Evolutionary conservation across 2,113 vertebrate species (phyloP).

Genomic region (Ictalurus furcatus): DNA sequence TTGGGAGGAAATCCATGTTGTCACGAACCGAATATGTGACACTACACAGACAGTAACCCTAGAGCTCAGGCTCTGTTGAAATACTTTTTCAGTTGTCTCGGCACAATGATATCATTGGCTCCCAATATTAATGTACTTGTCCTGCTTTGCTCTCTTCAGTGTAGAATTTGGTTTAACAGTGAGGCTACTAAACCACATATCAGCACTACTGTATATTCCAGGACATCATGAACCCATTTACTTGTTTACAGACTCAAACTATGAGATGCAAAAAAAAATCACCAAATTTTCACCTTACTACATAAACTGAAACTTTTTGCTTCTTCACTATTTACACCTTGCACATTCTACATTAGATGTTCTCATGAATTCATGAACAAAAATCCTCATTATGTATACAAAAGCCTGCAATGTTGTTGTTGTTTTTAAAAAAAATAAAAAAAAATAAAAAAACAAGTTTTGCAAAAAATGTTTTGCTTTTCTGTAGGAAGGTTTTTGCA

Average conservation of each 20-base stretch:
- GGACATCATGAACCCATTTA: background rate
- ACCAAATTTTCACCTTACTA: background rate
- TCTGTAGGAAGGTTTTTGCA: background rate
- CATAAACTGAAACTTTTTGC: background rate
- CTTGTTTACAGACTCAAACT: background rate
- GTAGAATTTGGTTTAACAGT: conserved; percentile 7
- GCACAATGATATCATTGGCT: background rate
- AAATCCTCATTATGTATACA: background rate
- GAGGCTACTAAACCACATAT: background rate
- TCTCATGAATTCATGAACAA: background rate
- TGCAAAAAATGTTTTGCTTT: background rate
- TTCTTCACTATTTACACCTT: background rate
- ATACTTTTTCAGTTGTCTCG: background rate
- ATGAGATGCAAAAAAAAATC: background rate
- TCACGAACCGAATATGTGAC: background rate
- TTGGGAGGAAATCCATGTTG: background rate
- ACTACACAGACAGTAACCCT: background rate
- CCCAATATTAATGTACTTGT: background rate
- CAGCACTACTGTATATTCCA: background rate
- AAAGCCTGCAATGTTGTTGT: background rate
- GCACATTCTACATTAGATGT: background rate
- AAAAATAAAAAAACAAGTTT: too few relatives aligned
- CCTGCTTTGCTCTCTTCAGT: background rate
- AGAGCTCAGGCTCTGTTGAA: background rate
- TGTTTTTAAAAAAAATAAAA: too few relatives aligned